Conservation (phyloP, 2,888 invertebrate genomes). For the Rapana venosa region DNA sequence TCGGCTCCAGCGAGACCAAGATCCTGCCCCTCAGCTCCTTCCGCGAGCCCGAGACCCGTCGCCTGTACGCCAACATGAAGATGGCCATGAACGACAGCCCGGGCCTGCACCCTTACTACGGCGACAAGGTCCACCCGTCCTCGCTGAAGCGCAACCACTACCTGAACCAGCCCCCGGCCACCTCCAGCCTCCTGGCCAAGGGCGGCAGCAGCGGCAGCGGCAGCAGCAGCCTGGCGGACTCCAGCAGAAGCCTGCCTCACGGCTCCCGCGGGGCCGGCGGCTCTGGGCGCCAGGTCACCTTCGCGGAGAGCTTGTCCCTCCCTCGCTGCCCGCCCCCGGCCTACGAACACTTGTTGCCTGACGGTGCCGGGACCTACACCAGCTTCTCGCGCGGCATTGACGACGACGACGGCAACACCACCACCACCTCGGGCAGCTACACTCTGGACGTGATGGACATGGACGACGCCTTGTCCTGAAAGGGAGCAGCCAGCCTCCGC, state of each 20-base stretch:
- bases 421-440: slow-evolving; percentile 47
- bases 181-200: neutral
- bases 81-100: slow-evolving; percentile 36
- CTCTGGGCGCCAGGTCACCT: slow-evolving; percentile 36
- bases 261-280: neutral
- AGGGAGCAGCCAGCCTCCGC: neutral
- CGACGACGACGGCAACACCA: slow-evolving; percentile 44
- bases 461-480: slow-evolving; percentile 44
- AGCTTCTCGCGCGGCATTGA: slow-evolving; percentile 44
- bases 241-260: slow-evolving; percentile 36
- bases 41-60: slow-evolving; percentile 36
- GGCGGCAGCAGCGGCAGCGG: neutral
- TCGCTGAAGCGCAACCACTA: slow-evolving; percentile 41
- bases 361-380: slow-evolving; percentile 42
- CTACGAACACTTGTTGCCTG: slow-evolving; percentile 40
- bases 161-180: slow-evolving; percentile 23
- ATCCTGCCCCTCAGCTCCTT: slow-evolving; percentile 7
- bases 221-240: neutral
- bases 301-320: slow-evolving; percentile 31
- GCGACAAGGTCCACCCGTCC: slow-evolving; percentile 39
- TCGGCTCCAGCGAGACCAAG: slow-evolving; percentile 33
- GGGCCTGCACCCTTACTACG: slow-evolving; percentile 42
- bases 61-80: slow-evolving; percentile 42
- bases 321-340: slow-evolving; percentile 32
- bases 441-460: slow-evolving; percentile 41